Conservation (phyloP, 2,113 vertebrate genomes). For the Anoura caudifer region DNA sequence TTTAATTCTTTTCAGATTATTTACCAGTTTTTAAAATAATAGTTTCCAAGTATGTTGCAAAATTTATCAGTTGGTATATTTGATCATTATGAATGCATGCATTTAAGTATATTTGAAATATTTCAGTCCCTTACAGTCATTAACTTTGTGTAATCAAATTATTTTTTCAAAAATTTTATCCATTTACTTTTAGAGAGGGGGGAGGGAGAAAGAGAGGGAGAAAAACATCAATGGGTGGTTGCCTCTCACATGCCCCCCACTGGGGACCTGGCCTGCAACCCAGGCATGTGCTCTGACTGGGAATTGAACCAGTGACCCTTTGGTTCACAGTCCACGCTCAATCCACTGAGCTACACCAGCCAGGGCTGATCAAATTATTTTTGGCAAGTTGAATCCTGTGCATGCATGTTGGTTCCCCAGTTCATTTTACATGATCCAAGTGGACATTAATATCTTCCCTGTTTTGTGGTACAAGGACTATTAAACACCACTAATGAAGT, state of each 20-base stretch:
- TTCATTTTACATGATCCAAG: background rate
- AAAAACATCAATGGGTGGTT: too few species aligned
- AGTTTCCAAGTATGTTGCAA: background rate
- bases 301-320: too few species aligned
- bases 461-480: background rate
- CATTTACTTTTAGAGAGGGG: too few species aligned
- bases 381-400: background rate
- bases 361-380: background rate
- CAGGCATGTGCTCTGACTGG: too few species aligned
- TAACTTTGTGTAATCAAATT: background rate
- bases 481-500: background rate
- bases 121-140: background rate
- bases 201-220: too few species aligned
- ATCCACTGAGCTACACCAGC: too few species aligned
- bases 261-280: too few species aligned
- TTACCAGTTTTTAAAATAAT: background rate
- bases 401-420: background rate
- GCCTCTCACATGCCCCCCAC: too few species aligned
- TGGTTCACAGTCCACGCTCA: too few species aligned
- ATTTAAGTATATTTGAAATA: background rate
- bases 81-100: background rate
- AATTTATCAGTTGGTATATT: background rate
- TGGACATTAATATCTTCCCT: background rate
- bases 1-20: background rate
- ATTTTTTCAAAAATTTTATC: too few species aligned